These are phyloP conservation scores for Leuciscus waleckii DNA, from an alignment of 2,797 vertebrate species.

Conservation along the genomic window DNA sequence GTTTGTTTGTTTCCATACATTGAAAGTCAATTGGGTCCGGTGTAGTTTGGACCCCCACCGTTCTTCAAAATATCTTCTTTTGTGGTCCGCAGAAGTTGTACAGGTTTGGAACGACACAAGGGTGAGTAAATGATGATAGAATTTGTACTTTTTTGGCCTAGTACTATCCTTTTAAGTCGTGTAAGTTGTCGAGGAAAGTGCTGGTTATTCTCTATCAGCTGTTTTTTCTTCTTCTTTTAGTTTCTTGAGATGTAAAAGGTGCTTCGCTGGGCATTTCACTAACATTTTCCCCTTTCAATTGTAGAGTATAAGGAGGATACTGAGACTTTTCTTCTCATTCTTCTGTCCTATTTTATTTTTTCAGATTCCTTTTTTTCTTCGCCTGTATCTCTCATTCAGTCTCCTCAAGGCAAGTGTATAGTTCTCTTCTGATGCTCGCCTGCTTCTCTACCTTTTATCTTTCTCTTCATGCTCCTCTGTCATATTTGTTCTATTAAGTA, in stretches of 20 bases:
- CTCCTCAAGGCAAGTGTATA: conserved; percentile 95
- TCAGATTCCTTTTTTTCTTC: conserved; percentile 96
- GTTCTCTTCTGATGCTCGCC: conserved; percentile 80
- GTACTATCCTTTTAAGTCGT: not conserved
- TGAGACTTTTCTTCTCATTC: conserved; percentile 72
- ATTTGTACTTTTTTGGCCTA: not conserved
- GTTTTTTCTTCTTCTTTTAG: not conserved
- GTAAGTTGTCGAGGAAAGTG: not conserved
- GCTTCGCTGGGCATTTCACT: conserved; percentile 62
- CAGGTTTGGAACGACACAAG: not conserved
- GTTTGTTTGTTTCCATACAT: not conserved
- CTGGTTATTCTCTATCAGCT: conserved; percentile 5
- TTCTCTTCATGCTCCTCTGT: conserved; percentile 56
- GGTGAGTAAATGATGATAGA: not conserved
- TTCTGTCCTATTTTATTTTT: conserved; percentile 86
- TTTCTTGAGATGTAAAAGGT: conserved; percentile 37
- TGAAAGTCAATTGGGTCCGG: not conserved
- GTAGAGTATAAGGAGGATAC: conserved; percentile 53
- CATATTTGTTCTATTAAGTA: conserved; percentile 50
- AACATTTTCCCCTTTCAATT: conserved; percentile 49
- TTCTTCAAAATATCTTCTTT: not conserved
- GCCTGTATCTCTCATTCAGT: conserved; percentile 96
- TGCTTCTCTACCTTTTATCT: conserved; percentile 62
- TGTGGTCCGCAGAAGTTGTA: not conserved
- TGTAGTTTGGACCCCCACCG: not conserved